phyloP scores from a whole-genome alignment of 2,888 invertebrate genomes.

The Rhagonycha fulva region DNA sequence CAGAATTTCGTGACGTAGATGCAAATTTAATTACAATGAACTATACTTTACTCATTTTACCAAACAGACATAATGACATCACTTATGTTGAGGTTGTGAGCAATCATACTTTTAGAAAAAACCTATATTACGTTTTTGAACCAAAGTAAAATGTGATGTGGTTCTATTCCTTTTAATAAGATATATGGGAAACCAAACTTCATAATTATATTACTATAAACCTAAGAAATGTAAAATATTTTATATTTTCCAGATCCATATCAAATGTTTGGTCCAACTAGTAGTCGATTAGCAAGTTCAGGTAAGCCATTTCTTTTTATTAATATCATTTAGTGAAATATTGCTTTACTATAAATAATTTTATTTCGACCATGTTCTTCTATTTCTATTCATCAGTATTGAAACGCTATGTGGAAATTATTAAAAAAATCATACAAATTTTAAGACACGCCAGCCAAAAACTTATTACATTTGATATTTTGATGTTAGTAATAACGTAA shows the following conservation, averaged over 20 bases:
- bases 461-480: conserved; percentile 28
- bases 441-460: conserved; percentile 32
- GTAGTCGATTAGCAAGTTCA: conserved; percentile 94
- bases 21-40: too few relatives aligned
- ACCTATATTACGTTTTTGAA: too few relatives aligned
- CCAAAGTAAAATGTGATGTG: too few relatives aligned
- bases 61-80: too few relatives aligned
- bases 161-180: too few relatives aligned
- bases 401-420: conserved; percentile 30
- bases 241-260: conserved; percentile 84
- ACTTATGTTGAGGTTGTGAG: too few relatives aligned
- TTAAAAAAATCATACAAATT: conserved; percentile 13
- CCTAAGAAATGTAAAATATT: neutral
- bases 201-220: too few relatives aligned
- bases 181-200: too few relatives aligned
- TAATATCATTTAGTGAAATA: neutral
- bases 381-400: conserved; percentile 16
- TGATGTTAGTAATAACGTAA: conserved; percentile 29
- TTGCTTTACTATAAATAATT: neutral
- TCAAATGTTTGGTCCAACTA: conserved; percentile 97
- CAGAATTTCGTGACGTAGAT: too few relatives aligned
- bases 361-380: neutral
- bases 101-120: too few relatives aligned
- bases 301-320: conserved; percentile 65
- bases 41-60: too few relatives aligned